phyloP scores from a whole-genome alignment of 2,888 invertebrate genomes.

The Darwinula stevensoni region DNA sequence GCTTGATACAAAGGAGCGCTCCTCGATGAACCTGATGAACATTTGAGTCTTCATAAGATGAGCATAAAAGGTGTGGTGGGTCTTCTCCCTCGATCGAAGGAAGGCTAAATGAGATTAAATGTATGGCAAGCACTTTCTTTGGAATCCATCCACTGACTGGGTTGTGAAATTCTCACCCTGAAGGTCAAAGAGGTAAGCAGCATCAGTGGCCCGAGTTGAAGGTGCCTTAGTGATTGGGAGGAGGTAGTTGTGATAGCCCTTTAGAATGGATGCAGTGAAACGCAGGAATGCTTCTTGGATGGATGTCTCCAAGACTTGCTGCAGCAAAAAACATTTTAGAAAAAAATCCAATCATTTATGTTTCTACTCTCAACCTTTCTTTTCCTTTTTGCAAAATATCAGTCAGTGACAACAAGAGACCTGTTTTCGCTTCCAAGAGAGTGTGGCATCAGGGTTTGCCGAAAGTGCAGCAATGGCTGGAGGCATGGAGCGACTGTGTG shows the following conservation, averaged over 20 bases:
- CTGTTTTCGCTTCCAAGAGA: not conserved
- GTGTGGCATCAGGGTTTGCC: too few relatives aligned
- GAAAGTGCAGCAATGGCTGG: too few relatives aligned
- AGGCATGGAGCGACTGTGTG: too few relatives aligned
- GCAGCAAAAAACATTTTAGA: slow-evolving; percentile 6
- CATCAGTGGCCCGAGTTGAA: slow-evolving; percentile 75
- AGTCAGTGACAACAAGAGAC: too few relatives aligned
- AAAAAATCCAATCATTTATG: not conserved
- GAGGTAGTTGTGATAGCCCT: slow-evolving; percentile 59
- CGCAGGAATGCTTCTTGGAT: slow-evolving; percentile 91
- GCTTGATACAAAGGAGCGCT: slow-evolving; percentile 92
- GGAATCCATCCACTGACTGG: too few relatives aligned
- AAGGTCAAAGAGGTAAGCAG: slow-evolving; percentile 74
- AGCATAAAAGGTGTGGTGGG: slow-evolving; percentile 40
- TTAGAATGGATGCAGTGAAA: slow-evolving; percentile 72
- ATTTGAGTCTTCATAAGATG: slow-evolving; percentile 76
- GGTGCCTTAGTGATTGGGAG: slow-evolving; percentile 81
- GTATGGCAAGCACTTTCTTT: too few relatives aligned
- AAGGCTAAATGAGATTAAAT: too few relatives aligned
- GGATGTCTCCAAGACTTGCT: slow-evolving; percentile 62
- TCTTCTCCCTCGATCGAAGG: slow-evolving; percentile 58
- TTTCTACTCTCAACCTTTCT: too few relatives aligned
- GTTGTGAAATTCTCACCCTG: too few relatives aligned
- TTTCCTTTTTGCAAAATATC: too few relatives aligned
- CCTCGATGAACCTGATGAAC: slow-evolving; percentile 95